phyloP scores from a whole-genome alignment of 2,888 invertebrate species.

The Dermolepida albohirtum region DNA sequence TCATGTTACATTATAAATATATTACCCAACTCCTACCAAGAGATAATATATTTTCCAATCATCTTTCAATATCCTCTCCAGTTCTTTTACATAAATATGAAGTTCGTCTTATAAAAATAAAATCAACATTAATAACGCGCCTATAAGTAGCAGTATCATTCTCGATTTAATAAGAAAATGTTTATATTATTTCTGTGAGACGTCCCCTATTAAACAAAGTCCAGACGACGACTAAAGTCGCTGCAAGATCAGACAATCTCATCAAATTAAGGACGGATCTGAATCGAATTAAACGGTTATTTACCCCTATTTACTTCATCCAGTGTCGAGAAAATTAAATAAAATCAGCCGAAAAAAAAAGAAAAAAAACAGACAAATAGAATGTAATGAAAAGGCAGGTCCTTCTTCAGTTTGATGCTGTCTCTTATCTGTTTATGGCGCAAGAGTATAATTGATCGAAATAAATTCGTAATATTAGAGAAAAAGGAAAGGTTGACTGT shows the following conservation, averaged over 20 bases:
- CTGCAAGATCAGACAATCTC: constrained; percentile 19
- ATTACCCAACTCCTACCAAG: too few species aligned
- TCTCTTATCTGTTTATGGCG: constrained; percentile 17
- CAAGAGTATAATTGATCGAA: constrained; percentile 12
- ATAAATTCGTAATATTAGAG: constrained; percentile 15
- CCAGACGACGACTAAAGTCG: background rate
- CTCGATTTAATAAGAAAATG: too few species aligned
- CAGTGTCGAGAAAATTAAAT: constrained; percentile 27
- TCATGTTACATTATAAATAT: too few species aligned
- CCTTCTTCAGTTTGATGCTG: background rate
- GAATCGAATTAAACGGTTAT: constrained; percentile 32
- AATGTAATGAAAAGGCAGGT: background rate
- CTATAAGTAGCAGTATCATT: too few species aligned
- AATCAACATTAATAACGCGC: too few species aligned
- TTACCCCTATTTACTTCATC: constrained; percentile 29
- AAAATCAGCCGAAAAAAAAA: constrained; percentile 16
- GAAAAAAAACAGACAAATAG: background rate
- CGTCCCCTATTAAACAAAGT: background rate
- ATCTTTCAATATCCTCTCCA: too few species aligned
- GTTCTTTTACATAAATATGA: too few species aligned
- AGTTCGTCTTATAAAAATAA: too few species aligned
- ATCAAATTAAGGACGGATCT: constrained; percentile 30
- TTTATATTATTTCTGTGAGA: too few species aligned
- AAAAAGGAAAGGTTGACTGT: background rate
- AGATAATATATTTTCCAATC: too few species aligned